These are phyloP conservation scores for Drosophila leonis DNA, from an alignment of 2,888 invertebrate genomes.

Conservation along the genomic window DNA sequence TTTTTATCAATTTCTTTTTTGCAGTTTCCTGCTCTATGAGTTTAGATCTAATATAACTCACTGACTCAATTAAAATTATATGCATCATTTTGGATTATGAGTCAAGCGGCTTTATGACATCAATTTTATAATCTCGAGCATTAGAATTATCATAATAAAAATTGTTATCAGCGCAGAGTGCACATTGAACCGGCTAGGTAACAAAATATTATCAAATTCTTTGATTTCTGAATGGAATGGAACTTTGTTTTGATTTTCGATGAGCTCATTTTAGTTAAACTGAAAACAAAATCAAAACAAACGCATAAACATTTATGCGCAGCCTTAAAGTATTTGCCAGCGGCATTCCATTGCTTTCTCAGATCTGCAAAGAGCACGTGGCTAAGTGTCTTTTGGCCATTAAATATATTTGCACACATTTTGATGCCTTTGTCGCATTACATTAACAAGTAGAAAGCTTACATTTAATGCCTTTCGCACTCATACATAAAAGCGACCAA, in stretches of 20 bases:
- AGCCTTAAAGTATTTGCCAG: not conserved
- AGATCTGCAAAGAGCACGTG: constrained; percentile 4
- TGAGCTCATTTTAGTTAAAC: constrained; percentile 11
- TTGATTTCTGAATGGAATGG: constrained; percentile 23
- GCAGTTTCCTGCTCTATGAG: not conserved
- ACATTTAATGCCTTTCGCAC: constrained; percentile 19
- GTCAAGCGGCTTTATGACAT: constrained; percentile 28
- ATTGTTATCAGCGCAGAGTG: constrained; percentile 33
- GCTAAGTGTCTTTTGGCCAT: constrained; percentile 15
- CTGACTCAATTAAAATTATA: constrained; percentile 18
- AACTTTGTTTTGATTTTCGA: constrained; percentile 22
- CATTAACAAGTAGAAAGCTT: constrained; percentile 33
- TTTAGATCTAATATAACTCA: not conserved
- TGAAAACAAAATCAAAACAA: constrained; percentile 16
- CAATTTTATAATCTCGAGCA: constrained; percentile 30
- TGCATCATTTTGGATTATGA: constrained; percentile 30
- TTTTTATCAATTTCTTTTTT: not conserved
- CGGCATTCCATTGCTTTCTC: not conserved
- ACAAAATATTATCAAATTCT: constrained; percentile 12
- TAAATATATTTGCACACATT: constrained; percentile 17
- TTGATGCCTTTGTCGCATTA: constrained; percentile 38
- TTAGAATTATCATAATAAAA: constrained; percentile 35
- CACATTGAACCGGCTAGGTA: constrained; percentile 8
- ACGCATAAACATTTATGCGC: constrained; percentile 21
- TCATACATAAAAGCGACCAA: not conserved